A percentile compares a stretch with the other conserved stretches of the same genome.
Conservation (phyloP, 2,113 vertebrate genomes). For the Prietella phreatophila region DNA sequence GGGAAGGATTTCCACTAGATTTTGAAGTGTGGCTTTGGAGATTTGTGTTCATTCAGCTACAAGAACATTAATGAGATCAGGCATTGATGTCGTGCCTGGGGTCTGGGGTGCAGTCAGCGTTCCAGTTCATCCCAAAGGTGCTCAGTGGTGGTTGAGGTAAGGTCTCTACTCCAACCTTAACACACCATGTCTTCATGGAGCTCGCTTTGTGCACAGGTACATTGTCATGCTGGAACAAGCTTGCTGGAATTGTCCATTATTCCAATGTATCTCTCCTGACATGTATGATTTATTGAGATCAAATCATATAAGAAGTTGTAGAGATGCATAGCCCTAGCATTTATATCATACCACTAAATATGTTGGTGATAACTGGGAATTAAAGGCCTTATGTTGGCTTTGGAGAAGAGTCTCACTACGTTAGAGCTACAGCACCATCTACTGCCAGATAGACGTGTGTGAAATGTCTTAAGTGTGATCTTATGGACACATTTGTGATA, state of each 20-base stretch:
- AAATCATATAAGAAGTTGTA: not conserved
- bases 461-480: not conserved
- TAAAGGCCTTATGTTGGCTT: not conserved
- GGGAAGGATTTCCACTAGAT: not conserved
- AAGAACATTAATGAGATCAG: not conserved
- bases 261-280: not conserved
- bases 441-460: constrained; percentile 4
- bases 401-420: not conserved
- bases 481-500: not conserved
- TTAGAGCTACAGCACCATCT: constrained; percentile 25
- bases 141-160: no score
- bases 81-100: no score
- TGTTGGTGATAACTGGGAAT: not conserved
- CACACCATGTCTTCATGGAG: not conserved
- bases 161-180: not conserved
- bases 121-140: no score
- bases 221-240: no score
- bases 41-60: no score
- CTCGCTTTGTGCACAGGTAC: no score
- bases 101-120: no score
- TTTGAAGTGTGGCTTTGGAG: not conserved
- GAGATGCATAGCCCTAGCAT: not conserved
- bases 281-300: not conserved
- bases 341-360: not conserved
- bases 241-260: not conserved